Conservation (phyloP, 1,140 invertebrate species). For the Sesamia nonagrioides region DNA sequence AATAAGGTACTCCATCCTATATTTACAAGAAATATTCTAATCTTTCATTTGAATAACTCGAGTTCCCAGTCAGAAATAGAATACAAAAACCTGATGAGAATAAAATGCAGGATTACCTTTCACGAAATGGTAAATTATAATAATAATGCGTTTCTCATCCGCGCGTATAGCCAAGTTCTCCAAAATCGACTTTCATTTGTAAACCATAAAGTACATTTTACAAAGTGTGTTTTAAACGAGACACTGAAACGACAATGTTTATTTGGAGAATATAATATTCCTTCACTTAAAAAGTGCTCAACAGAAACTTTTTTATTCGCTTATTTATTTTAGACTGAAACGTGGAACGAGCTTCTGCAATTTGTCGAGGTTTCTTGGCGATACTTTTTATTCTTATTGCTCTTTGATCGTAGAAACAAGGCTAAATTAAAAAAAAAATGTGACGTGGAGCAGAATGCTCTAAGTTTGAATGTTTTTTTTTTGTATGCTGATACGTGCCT, state of each 20-base stretch:
- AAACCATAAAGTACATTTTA: conserved; percentile 3
- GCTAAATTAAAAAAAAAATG: not conserved
- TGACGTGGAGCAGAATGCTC: not conserved
- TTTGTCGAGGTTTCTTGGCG: conserved; percentile 20
- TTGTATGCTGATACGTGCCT: too few relatives aligned
- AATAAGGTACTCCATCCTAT: too few relatives aligned
- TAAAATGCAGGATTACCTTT: conserved; percentile 22
- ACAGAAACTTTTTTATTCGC: conserved; percentile 30
- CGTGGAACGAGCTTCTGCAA: conserved; percentile 25
- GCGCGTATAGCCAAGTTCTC: not conserved
- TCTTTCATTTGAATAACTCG: conserved; percentile 11
- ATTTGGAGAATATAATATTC: conserved; percentile 29
- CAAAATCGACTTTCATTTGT: not conserved
- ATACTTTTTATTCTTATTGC: conserved; percentile 25
- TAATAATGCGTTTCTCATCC: conserved; percentile 18
- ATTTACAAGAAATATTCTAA: not conserved
- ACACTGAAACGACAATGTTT: conserved; percentile 25
- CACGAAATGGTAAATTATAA: conserved; percentile 16
- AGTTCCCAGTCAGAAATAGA: conserved; percentile 9
- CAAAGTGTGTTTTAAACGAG: not conserved
- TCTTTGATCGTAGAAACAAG: not conserved
- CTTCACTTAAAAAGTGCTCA: conserved; percentile 29
- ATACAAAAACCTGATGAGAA: conserved; percentile 22
- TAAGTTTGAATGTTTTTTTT: not conserved
- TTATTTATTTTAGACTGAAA: conserved; percentile 38